phyloP scores from a whole-genome alignment of 2,797 vertebrate genomes.

The Leucoraja ocellata region DNA sequence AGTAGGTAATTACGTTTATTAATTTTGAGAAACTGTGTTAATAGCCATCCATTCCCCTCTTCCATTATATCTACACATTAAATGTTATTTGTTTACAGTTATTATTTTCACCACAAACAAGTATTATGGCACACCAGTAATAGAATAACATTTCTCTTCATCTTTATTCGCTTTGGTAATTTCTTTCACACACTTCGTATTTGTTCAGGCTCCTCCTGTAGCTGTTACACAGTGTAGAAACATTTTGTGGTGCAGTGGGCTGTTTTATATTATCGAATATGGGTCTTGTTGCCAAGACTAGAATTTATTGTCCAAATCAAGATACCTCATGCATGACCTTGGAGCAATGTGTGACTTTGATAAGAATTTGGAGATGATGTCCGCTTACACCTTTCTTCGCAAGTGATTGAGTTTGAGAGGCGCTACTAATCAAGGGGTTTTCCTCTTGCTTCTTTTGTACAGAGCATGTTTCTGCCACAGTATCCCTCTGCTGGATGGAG shows the following conservation, averaged over 20 bases:
- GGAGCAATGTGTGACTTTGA: background rate
- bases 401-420: background rate
- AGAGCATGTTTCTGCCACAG: background rate
- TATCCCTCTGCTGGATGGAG: background rate
- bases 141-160: background rate
- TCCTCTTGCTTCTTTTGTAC: background rate
- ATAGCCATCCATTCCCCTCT: background rate
- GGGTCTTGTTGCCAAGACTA: background rate
- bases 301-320: background rate
- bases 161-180: background rate
- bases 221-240: background rate
- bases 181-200: background rate
- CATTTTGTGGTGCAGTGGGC: background rate
- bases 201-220: background rate
- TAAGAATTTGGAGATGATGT: background rate
- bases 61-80: background rate
- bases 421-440: background rate
- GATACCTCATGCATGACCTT: too few relatives aligned
- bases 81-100: background rate
- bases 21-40: background rate
- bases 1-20: background rate
- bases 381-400: background rate
- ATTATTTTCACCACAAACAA: slow-evolving; percentile 3
- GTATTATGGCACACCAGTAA: background rate
- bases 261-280: background rate